These are phyloP conservation scores for Leucophenga varia DNA, from an alignment of 1,140 invertebrate genomes.

Conservation along the genomic window DNA sequence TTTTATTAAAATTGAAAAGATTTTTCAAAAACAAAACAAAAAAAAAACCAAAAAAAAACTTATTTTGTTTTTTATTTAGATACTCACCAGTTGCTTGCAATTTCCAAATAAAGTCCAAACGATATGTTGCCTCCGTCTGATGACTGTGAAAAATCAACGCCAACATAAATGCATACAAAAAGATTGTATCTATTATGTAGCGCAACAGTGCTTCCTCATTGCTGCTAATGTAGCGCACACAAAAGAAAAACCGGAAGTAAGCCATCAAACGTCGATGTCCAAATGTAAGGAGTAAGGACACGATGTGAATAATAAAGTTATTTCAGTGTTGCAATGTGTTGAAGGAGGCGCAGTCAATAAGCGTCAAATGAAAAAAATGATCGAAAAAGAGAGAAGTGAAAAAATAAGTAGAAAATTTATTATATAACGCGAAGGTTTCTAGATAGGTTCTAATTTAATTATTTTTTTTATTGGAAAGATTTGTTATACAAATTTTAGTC, in stretches of 20 bases:
- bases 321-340: too few relatives aligned
- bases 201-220: slow-evolving; percentile 51
- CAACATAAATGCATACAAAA: slow-evolving; percentile 67
- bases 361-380: too few relatives aligned
- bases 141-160: slow-evolving; percentile 82
- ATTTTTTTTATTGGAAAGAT: too few relatives aligned
- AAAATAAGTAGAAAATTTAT: too few relatives aligned
- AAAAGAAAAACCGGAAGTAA: not conserved
- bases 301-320: slow-evolving; percentile 31
- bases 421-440: too few relatives aligned
- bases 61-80: slow-evolving; percentile 24
- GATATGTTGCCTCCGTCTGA: slow-evolving; percentile 84
- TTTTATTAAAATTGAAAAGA: slow-evolving; percentile 1
- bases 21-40: slow-evolving; percentile 10
- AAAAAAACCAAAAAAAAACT: slow-evolving; percentile 19
- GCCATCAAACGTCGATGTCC: slow-evolving; percentile 8
- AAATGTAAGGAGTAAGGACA: not conserved
- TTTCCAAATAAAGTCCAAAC: slow-evolving; percentile 93
- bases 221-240: slow-evolving; percentile 26
- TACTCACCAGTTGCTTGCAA: slow-evolving; percentile 77
- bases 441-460: too few relatives aligned
- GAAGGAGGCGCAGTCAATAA: too few relatives aligned
- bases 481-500: too few relatives aligned
- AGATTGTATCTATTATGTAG: slow-evolving; percentile 55
- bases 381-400: too few relatives aligned